Base-by-base conservation (phyloP, 2,797 vertebrate species). In the Eulemur rubriventer region DNA sequence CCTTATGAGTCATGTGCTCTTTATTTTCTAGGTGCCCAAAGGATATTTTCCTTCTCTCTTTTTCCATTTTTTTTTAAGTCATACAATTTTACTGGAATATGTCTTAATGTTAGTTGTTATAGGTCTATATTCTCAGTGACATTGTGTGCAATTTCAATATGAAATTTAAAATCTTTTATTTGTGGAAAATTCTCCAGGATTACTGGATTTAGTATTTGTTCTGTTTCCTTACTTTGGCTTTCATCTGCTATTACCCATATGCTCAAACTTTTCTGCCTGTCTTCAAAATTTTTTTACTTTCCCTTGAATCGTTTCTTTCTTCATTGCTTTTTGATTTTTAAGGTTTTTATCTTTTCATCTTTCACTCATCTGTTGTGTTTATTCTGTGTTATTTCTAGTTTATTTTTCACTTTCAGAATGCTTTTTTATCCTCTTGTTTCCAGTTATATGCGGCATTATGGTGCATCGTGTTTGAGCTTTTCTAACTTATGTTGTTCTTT, bases 161-260 rank as follows among this genome's bases (percentile, higher is more conserved):
- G 33, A 28, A 80, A 26, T 65, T 84, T 79, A 61, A 90, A 33
- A 80, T 46, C 7, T 89, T 88, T 88, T 63, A 79, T 50, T 80
- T 85, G 38, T 35, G 4, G 52, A 95, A 86, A 59, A n/a, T 20
- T 30, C 52, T 82, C 22, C n/a, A 22, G 2, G n/a, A 52, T 84
- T 88, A 63, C 17, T 69, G n/a, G 46, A 85, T 93, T 87, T 65
- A 41, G 7, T 86, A 63, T 83, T 93, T 96, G 12, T 43, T 91
- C 28, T 70, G 2, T 73, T 81, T 82, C 7, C 50, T 88, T 65
- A 65, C 9, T 22, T 78, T 63, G 13, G 20, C 43, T 91, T 65
- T 85, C 14, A 52, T 84, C 6, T 81, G 16, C 26, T 65, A 33
- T 30, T 55, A 72, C 30, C 38, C 38, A 70, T 48, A 38, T 73